A percentile compares a stretch with the other conserved stretches of the same genome.
Evolutionary conservation across 2,797 vertebrate species (phyloP).

Genomic region (Eospalax fontanierii): DNA sequence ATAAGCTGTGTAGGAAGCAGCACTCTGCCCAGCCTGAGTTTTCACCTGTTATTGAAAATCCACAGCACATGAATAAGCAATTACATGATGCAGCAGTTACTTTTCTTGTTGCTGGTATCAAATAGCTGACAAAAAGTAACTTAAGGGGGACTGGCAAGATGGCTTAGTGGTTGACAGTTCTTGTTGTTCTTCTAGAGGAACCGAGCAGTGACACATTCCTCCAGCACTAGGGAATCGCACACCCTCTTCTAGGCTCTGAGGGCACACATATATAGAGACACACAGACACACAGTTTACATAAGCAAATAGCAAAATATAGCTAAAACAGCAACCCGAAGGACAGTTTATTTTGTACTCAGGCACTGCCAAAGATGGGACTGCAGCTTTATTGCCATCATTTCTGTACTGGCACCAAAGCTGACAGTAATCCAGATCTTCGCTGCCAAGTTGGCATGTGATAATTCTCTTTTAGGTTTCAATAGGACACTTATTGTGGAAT

Average conservation of each 20-base stretch:
- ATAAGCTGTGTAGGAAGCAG: neutral
- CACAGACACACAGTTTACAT: fast-evolving
- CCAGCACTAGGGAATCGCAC: neutral
- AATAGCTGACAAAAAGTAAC: neutral
- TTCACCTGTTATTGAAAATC: neutral
- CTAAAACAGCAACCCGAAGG: neutral
- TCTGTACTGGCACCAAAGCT: neutral
- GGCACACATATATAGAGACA: neutral
- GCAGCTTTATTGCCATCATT: neutral
- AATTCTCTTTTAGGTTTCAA: slow-evolving; percentile 21
- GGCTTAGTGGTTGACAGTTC: neutral
- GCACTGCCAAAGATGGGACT: neutral
- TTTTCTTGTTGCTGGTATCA: neutral
- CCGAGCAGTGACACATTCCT: too few relatives aligned
- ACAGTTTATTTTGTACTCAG: neutral
- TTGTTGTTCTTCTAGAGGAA: neutral
- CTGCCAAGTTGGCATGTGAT: neutral
- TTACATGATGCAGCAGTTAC: neutral
- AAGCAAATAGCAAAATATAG: neutral
- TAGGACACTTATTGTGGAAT: neutral
- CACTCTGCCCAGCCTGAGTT: neutral
- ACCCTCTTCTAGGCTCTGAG: neutral
- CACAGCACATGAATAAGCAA: neutral
- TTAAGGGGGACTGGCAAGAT: neutral
- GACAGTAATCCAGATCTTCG: neutral